Evolutionary conservation across 2,888 invertebrate genomes (phyloP), one percentile per base, ranked within the genome.

Genomic region (Pseudolycoriella hygida): DNA sequence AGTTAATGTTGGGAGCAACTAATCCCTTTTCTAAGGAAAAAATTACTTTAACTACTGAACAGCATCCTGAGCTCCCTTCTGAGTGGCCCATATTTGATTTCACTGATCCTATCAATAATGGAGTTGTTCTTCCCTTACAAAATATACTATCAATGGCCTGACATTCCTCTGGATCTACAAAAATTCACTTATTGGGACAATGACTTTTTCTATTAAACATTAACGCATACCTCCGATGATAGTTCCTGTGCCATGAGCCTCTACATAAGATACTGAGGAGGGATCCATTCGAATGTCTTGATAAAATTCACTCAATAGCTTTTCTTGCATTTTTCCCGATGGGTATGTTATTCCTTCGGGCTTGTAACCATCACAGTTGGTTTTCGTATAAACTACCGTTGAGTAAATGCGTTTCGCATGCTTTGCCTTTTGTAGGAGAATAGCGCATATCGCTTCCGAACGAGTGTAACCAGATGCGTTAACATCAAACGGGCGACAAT

Each of bases 31-130:
- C 82, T 71, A 90, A 86, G 0, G 85, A 80, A 42, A 89, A 73
- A 42, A 86, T 58, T 51, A 78, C 83, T 70, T 92, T 92, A 1
- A 81, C 76, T 48, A 92, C 60, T 0, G 87, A 82, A 53, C 86
- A 86, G 2, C 90, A 67, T 8, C 89, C 85, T 4, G 86, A 84
- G 2, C 78, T 76, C 1, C 92, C 83, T 59, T 96, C 96, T 1
- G 86, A 75, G 62, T 96, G 96, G 0, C 96, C 96, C 60, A 93
- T 72, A 63, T 93, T 96, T 0, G 92, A 90, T 60, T 96, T 96
- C 30, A 92, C 78, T 0, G 93, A 88, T 2, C 94, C 94, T 47
- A 96, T 82, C 42, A 75, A 65, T 0, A 93, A 70, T 0, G 93
- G 82, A 0, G 73, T 77, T 0, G 71, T 74, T n/a, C 90, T 72